Evolutionary conservation across 2,888 invertebrate species (phyloP).

Genomic region (Anticlea derivata): DNA sequence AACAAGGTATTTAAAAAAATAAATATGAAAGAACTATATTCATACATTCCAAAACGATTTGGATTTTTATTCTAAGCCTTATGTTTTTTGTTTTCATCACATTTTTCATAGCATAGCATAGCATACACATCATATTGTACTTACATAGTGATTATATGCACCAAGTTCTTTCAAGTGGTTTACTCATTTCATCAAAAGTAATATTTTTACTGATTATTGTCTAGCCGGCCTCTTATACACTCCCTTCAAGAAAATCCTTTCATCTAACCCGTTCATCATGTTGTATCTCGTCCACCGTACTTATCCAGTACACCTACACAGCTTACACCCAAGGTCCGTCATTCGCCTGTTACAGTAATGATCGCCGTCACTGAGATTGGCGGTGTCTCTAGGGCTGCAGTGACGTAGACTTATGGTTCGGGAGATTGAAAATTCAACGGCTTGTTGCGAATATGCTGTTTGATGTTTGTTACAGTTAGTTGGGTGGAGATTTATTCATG

Average conservation of each 20-base stretch:
- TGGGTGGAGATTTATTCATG: slow-evolving; percentile 17
- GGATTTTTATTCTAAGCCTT: too few species aligned
- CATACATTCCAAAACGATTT: too few species aligned
- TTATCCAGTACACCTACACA: slow-evolving; percentile 24
- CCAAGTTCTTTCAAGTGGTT: too few species aligned
- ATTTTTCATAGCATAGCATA: too few species aligned
- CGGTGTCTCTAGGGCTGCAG: slow-evolving; percentile 38
- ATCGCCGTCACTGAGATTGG: slow-evolving; percentile 50
- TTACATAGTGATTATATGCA: too few species aligned
- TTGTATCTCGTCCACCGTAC: slow-evolving; percentile 7
- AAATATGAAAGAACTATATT: too few species aligned
- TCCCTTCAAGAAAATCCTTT: background rate
- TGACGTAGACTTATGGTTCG: slow-evolving; percentile 56
- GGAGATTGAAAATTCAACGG: slow-evolving; percentile 36
- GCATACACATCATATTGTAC: too few species aligned
- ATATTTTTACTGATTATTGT: too few species aligned
- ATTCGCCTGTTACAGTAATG: slow-evolving; percentile 39
- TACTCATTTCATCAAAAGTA: too few species aligned
- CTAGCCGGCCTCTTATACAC: too few species aligned
- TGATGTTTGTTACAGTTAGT: slow-evolving; percentile 13
- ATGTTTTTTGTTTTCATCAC: too few species aligned
- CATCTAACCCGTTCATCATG: background rate
- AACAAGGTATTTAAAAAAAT: too few species aligned
- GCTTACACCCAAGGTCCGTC: slow-evolving; percentile 19
- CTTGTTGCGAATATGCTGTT: slow-evolving; percentile 38